Percentiles rank a stretch among this genome's conserved stretches.
phyloP scores from a whole-genome alignment of 2,113 vertebrate species.

The Rhegmatorhina hoffmannsi region DNA sequence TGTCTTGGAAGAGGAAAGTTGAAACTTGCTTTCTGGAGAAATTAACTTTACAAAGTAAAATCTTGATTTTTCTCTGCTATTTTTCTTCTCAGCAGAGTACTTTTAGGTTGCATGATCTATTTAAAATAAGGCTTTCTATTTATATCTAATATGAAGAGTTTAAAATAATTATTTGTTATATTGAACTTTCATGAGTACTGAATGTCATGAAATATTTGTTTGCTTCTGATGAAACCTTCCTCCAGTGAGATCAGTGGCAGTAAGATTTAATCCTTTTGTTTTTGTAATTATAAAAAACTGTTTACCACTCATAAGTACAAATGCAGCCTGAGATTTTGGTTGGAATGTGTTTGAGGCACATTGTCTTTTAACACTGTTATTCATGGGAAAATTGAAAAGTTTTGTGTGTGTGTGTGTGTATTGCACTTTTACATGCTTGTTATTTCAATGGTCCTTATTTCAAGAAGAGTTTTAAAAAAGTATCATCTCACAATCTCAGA shows the following conservation, averaged over 20 bases:
- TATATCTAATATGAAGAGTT: slow-evolving; percentile 26
- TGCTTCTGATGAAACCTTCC: not conserved
- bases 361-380: slow-evolving; percentile 44
- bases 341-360: slow-evolving; percentile 17
- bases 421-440: not conserved
- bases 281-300: slow-evolving; percentile 11
- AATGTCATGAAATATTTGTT: slow-evolving; percentile 1
- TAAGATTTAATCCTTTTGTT: slow-evolving; percentile 13
- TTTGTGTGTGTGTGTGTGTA: not conserved
- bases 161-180: slow-evolving; percentile 32
- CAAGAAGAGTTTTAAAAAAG: not conserved
- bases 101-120: not conserved
- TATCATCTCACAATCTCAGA: not conserved
- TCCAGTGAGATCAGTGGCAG: not conserved
- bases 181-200: not conserved
- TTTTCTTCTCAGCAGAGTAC: not conserved
- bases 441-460: not conserved
- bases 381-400: slow-evolving; percentile 40
- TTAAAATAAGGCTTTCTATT: not conserved
- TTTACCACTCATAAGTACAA: slow-evolving; percentile 35
- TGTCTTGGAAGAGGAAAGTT: slow-evolving; percentile 7
- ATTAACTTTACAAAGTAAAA: not conserved
- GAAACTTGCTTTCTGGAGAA: slow-evolving; percentile 1
- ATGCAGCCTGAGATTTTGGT: slow-evolving; percentile 39
- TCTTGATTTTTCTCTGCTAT: slow-evolving; percentile 19